Evolutionary conservation across 2,113 vertebrate genomes (phyloP), one percentile per base, ranked within the genome.

Genomic region (Tautogolabrus adspersus): DNA sequence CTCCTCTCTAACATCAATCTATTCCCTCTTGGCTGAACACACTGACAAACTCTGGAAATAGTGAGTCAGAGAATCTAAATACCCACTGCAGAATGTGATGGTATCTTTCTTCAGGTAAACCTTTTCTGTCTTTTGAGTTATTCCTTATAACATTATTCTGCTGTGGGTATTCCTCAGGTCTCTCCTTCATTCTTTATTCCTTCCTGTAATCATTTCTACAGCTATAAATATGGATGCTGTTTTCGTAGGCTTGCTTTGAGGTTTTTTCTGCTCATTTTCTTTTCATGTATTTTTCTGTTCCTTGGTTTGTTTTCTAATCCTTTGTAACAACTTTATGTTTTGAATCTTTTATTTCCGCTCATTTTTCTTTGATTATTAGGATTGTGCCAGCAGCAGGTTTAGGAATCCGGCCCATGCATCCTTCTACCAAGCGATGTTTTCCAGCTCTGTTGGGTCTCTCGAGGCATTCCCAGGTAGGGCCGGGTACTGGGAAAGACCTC

Each of bases 61-160:
- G 58, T 52, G 46, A 81, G 51, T 34, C 66, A 61, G 26, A 72
- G 16, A 3, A n/a, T 21, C 55, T 60, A 12, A 11, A 42, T 42
- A 11, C 38, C 6, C 6, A 10, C 38, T 8, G 10, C 6, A 40
- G 3, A 8, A 40, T 40, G 38, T 5, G 10, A 10, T 40, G 51
- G 10, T 9, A 34, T 6, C 18, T 2, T 52, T 42, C 62, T 21
- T 44, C n/a, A 34, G 8, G 1, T 42, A 18, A 57, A 47, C 13
- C 10, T 47, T 51, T 12, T 10, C 8, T 21, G 8, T 30, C 5
- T 10, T 40, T 47, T 40, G 13, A 16, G 26, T 54, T 66, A 46
- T 62, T 61, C 26, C 30, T 21, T 15, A 11, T 46, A 46, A 8
- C 11, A 60, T 34, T 34, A 13, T 47, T 60, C 16, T 30, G 18